Conservation (phyloP, 2,113 vertebrate genomes). For the Origma solitaria region DNA sequence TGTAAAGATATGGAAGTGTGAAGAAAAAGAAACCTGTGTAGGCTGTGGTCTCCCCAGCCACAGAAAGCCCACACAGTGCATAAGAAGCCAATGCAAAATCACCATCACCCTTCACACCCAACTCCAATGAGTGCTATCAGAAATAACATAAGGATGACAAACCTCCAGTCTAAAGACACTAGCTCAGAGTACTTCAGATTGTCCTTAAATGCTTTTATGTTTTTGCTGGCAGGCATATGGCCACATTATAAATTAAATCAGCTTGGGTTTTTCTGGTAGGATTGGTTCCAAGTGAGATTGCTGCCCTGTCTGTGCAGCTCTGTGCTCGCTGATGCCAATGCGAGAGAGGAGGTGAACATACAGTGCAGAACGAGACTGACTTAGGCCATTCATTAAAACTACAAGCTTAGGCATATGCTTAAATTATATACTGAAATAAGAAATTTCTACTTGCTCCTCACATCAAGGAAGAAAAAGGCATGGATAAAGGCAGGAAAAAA, state of each 20-base stretch:
- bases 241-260: neutral
- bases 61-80: neutral
- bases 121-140: fast-evolving
- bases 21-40: neutral
- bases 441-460: neutral
- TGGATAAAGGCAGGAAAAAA: neutral
- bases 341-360: neutral
- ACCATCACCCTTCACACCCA: neutral
- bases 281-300: neutral
- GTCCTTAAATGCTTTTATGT: neutral
- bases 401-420: neutral
- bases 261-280: neutral
- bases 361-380: neutral
- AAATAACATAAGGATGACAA: neutral
- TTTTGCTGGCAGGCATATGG: neutral
- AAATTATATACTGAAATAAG: neutral
- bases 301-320: neutral
- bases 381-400: neutral
- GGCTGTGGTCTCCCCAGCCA: neutral
- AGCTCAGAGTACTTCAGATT: neutral
- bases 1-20: neutral
- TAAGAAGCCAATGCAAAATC: neutral
- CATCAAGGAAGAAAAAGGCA: neutral
- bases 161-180: neutral
- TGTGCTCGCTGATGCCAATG: fast-evolving